Evolutionary conservation across 2,113 vertebrate genomes (phyloP).

Genomic region (Dolichallabes microphthalmus): DNA sequence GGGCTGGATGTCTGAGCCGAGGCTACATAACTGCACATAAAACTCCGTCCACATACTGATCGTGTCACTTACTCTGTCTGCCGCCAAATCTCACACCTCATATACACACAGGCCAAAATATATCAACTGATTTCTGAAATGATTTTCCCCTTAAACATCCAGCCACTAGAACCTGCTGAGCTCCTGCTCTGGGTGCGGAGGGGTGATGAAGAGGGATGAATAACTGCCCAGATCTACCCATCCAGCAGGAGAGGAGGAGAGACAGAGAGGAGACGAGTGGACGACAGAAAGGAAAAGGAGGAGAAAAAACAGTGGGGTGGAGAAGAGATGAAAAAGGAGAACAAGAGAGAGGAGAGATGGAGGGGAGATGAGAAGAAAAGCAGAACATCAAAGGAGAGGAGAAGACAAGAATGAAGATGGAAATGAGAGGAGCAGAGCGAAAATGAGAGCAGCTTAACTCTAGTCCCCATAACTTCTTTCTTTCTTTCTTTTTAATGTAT

Average conservation of each 20-base stretch:
- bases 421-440: background rate
- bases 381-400: too few species aligned
- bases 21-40: slow-evolving; percentile 39
- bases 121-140: slow-evolving; percentile 19
- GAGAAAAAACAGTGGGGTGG: background rate
- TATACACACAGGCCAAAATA: slow-evolving; percentile 12
- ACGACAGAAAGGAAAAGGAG: background rate
- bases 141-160: slow-evolving; percentile 2
- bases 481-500: background rate
- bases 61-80: slow-evolving; percentile 8
- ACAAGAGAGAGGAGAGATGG: background rate
- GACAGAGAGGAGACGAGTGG: background rate
- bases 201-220: background rate
- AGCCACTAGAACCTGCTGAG: background rate
- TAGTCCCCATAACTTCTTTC: background rate
- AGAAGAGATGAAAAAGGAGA: background rate
- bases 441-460: background rate
- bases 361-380: background rate
- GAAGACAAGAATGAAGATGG: background rate
- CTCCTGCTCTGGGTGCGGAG: background rate
- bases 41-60: slow-evolving; percentile 8
- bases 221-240: background rate
- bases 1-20: slow-evolving; percentile 21
- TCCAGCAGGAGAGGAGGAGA: background rate
- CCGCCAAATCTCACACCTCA: slow-evolving; percentile 41